phyloP scores from a whole-genome alignment of 2,797 vertebrate species.

The Mionectes olivaceus region DNA sequence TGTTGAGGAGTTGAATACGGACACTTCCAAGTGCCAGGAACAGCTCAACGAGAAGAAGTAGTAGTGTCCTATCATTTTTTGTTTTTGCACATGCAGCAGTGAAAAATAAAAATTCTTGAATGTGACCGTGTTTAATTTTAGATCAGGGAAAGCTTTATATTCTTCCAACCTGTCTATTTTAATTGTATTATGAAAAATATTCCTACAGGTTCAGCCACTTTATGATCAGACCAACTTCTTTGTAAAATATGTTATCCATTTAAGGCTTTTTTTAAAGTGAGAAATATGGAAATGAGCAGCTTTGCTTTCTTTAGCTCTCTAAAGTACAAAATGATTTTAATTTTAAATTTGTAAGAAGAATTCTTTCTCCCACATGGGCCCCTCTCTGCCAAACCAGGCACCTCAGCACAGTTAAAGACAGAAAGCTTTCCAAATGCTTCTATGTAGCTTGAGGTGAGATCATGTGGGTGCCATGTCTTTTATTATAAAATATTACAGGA shows the following conservation, averaged over 20 bases:
- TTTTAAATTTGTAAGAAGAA: background rate
- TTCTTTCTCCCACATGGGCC: background rate
- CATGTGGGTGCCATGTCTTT: background rate
- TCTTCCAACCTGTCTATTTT: slow-evolving; percentile 47
- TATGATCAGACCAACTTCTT: slow-evolving; percentile 18
- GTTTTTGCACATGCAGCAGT: background rate
- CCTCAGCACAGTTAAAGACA: background rate
- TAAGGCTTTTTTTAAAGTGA: background rate
- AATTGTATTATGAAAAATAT: slow-evolving; percentile 61
- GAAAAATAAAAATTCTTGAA: slow-evolving; percentile 52
- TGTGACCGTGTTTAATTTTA: slow-evolving; percentile 62
- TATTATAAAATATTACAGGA: background rate
- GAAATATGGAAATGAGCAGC: background rate
- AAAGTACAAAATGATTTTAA: background rate
- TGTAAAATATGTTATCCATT: slow-evolving; percentile 13
- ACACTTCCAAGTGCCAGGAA: background rate
- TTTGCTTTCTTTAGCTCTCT: background rate
- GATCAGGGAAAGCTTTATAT: slow-evolving; percentile 29
- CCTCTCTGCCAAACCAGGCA: background rate
- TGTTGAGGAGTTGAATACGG: background rate
- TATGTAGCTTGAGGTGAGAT: background rate
- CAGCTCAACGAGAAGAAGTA: slow-evolving; percentile 24
- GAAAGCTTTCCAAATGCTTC: background rate
- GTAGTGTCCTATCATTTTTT: background rate
- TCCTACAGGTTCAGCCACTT: background rate